Conservation (phyloP, 2,888 invertebrate species). For the Dynastes maya region DNA sequence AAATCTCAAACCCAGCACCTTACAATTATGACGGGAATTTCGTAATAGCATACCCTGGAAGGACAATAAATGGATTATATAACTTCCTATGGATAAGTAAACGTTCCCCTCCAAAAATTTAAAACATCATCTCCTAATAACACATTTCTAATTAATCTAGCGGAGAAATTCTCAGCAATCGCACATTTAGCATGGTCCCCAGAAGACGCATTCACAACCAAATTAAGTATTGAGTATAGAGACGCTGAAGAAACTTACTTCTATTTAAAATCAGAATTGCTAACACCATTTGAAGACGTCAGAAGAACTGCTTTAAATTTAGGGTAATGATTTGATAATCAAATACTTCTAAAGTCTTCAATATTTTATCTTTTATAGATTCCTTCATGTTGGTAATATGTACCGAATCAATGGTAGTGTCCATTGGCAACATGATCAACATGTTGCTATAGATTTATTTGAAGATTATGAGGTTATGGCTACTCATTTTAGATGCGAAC, state of each 20-base stretch:
- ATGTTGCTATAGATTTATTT: slow-evolving; percentile 73
- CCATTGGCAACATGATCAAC: slow-evolving; percentile 76
- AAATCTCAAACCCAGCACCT: slow-evolving; percentile 75
- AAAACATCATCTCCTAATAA: neutral
- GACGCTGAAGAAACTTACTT: slow-evolving; percentile 70
- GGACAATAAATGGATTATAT: slow-evolving; percentile 80
- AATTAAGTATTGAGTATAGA: slow-evolving; percentile 76
- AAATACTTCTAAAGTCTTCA: slow-evolving; percentile 1
- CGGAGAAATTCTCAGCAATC: slow-evolving; percentile 70
- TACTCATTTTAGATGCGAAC: slow-evolving; percentile 70
- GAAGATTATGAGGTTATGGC: slow-evolving; percentile 71
- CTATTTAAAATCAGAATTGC: slow-evolving; percentile 70
- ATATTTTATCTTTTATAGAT: slow-evolving; percentile 63
- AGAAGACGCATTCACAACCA: slow-evolving; percentile 76
- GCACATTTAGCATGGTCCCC: slow-evolving; percentile 81
- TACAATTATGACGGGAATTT: slow-evolving; percentile 78
- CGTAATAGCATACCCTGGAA: slow-evolving; percentile 83
- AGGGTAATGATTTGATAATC: slow-evolving; percentile 67
- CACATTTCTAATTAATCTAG: slow-evolving; percentile 56
- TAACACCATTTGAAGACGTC: slow-evolving; percentile 76
- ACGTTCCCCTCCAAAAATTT: slow-evolving; percentile 12
- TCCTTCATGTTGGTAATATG: slow-evolving; percentile 71
- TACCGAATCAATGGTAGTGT: slow-evolving; percentile 73
- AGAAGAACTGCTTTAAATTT: slow-evolving; percentile 72
- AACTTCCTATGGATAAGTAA: slow-evolving; percentile 74